Evolutionary conservation across 2,888 invertebrate genomes (phyloP), one percentile per base, ranked within the genome.

Genomic region (Rhamphomyia laevipes): DNA sequence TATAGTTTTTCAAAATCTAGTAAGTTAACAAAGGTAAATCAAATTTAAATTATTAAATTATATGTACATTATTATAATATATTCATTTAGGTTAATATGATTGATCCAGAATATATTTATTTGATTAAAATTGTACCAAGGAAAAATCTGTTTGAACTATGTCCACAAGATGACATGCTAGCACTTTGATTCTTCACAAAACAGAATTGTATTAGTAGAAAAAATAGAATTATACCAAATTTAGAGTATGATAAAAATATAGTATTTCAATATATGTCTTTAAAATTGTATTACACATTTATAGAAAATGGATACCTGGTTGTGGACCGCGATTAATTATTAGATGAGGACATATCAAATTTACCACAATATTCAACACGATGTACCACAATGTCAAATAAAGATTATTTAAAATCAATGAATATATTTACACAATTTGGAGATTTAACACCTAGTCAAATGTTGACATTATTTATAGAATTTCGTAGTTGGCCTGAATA

Each of bases 401-500:
- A 51, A 1, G 59, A 68, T 55, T 67, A 57, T 46, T 65, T 56
- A 55, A 74, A 77, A 7, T 75, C 81, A 54, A 77, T 82, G 57
- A 79, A 77, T 49, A 83, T 87, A 56, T 86, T 77, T 60, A 86
- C 85, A 0, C 74, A 78, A 63, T 86, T 85, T 62, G 79, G 81
- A 0, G 81, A 86, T 58, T 69, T 88, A 9, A 75, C 64, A 43
- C 77, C 84, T 1, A 60, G 64, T 43, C 77, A 86, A 64, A 74
- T 84, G 59, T 60, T 84, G 13, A 73, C 78, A 11, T 63, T 87
- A 3, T 88, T 82, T 60, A 75, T 74, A 58, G 71, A 74, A 67
- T 81, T 74, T 54, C 63, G 64, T 0, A 57, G 58, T 23, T 81
- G 81, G 78, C 80, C 82, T 3, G 80, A 80, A 58, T 86, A 80